A percentile compares a stretch with the other conserved stretches of the same genome.
These are phyloP conservation scores for Melipona quadrifasciata DNA, from an alignment of 1,140 invertebrate species.

Conservation along the genomic window DNA sequence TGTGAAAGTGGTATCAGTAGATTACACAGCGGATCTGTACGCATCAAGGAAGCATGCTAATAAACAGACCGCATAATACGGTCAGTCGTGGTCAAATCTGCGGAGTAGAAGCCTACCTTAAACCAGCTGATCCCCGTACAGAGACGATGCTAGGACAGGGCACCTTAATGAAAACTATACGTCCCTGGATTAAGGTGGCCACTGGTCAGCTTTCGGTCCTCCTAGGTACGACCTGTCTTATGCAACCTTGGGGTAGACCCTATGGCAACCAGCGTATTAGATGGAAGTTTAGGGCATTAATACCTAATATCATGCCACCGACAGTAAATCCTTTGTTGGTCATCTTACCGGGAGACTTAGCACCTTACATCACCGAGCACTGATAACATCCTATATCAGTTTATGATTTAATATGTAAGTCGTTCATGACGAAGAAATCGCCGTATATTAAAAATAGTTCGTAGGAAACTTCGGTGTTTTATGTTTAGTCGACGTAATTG, in stretches of 20 bases:
- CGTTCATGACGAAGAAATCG: neutral
- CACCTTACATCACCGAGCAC: conserved; percentile 67
- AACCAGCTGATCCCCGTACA: conserved; percentile 78
- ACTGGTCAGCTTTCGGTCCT: conserved; percentile 72
- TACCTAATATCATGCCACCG: conserved; percentile 77
- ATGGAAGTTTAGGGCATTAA: conserved; percentile 79
- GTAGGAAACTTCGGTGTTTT: neutral
- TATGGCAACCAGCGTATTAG: conserved; percentile 75
- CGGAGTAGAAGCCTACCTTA: conserved; percentile 74
- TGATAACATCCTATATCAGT: conserved; percentile 55
- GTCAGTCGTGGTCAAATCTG: conserved; percentile 68
- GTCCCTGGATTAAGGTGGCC: conserved; percentile 79
- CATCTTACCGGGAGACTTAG: conserved; percentile 75
- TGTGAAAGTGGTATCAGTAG: neutral
- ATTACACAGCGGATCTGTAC: conserved; percentile 21
- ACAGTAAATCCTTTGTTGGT: conserved; percentile 79
- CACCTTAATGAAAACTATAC: conserved; percentile 80
- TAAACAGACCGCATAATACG: conserved; percentile 73
- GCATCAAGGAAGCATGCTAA: conserved; percentile 60
- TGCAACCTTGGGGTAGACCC: conserved; percentile 67
- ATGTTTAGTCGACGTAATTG: neutral
- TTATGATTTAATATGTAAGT: conserved; percentile 30
- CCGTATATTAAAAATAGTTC: neutral
- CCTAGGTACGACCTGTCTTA: conserved; percentile 75
- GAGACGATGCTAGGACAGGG: conserved; percentile 72